Base-by-base conservation (phyloP, 2,797 vertebrate genomes). In the Champsocephalus esox region DNA sequence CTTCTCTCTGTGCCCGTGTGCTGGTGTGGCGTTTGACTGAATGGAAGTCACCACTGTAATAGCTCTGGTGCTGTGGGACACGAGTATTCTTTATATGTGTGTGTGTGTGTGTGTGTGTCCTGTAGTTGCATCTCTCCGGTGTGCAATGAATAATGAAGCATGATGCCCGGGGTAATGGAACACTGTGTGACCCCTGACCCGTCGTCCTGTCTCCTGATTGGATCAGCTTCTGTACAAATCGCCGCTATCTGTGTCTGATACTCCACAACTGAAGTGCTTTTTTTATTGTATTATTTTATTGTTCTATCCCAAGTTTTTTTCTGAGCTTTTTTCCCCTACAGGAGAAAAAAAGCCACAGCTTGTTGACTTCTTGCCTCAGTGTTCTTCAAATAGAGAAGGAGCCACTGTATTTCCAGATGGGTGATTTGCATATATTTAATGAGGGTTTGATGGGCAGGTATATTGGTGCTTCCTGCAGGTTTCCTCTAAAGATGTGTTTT, bases 91-190 rank as follows among this genome's bases (percentile, higher is more conserved):
- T 28, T 68, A 28, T 70, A 17, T 54, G 21, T 69, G 17, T 54
- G 41, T 78, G 66, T 48, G 41, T 78, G 66, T 48, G 54, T 54
- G 63, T 73, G 49, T 65, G 66, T 49, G 57, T 76, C 34, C 49
- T n/a, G 60, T 34, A 59, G 75, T 74, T 70, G 65, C 51, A 19
- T 84, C 74, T 83, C 79, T 86, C 81, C 77, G 66, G 59, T 84
- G 88, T 81, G 69, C 63, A 34, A 9, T 93, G 83, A 90, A 89
- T 91, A 85, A 90, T 83, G 83, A 81, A 85, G 68, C 60, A 10
- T 5, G 66, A 4, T 65, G 80, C 83, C 67, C 12, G 6, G 19
- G 71, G 79, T 80, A 87, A 89, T 62, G 58, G 81, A 66, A 81
- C 59, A 75, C 72, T 28, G 48, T 4, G 13, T 56, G 84, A 88